Percentiles rank a stretch among this genome's conserved stretches.
These are phyloP conservation scores for Endotricha flammealis DNA, from an alignment of 2,888 invertebrate genomes.

Conservation along the genomic window DNA sequence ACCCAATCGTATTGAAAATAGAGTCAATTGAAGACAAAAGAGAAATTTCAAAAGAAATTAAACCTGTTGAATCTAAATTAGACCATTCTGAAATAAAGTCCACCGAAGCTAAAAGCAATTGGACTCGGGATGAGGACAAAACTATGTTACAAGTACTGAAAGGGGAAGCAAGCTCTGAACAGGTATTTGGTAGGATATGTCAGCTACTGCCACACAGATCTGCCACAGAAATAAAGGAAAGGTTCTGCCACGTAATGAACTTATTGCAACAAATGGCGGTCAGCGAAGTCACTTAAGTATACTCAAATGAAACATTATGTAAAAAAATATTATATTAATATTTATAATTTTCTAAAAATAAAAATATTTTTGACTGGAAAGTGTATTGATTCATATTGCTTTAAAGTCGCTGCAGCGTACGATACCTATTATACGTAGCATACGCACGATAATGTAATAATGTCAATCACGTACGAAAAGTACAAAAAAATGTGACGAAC, in stretches of 20 bases:
- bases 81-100: conserved; percentile 25
- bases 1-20: too few species aligned
- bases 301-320: conserved; percentile 30
- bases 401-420: too few species aligned
- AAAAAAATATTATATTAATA: conserved; percentile 42
- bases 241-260: conserved; percentile 80
- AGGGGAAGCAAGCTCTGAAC: conserved; percentile 81
- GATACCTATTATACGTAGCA: too few species aligned
- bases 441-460: too few species aligned
- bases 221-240: conserved; percentile 77
- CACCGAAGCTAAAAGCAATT: conserved; percentile 56
- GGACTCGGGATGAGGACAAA: conserved; percentile 91
- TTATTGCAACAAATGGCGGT: conserved; percentile 80
- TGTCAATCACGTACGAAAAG: too few species aligned
- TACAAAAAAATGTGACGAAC: too few species aligned
- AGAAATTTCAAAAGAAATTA: conserved; percentile 12
- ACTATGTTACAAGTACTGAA: conserved; percentile 87
- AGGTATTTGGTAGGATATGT: conserved; percentile 78
- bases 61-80: conserved; percentile 15
- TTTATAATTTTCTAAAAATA: conserved; percentile 66
- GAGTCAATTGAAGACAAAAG: too few species aligned
- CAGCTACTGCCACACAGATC: conserved; percentile 76
- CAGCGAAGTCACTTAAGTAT: conserved; percentile 60
- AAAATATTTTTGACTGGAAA: conserved; percentile 30
- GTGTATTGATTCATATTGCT: conserved; percentile 10